phyloP scores from a whole-genome alignment of 2,888 invertebrate species.

The Polietes domitor region DNA sequence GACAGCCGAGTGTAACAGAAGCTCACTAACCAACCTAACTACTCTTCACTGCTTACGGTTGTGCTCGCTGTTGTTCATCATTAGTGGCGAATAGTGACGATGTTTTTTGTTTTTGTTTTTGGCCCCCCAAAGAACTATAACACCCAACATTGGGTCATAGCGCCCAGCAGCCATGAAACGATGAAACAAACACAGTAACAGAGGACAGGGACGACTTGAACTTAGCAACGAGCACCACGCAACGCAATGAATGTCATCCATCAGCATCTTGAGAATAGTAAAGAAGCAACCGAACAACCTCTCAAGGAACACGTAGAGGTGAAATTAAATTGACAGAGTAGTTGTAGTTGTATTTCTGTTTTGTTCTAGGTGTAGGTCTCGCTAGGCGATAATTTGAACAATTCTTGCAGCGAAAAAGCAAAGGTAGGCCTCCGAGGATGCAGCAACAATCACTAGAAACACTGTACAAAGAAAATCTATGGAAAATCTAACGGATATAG shows the following conservation, averaged over 20 bases:
- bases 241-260: not conserved
- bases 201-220: conserved; percentile 5
- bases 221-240: not conserved
- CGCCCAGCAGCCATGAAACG: not conserved
- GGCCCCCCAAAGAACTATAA: conserved; percentile 6
- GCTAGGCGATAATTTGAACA: not conserved
- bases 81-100: not conserved
- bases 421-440: not conserved
- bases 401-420: not conserved
- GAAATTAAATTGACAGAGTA: not conserved
- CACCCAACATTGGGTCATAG: conserved; percentile 18
- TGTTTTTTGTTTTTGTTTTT: no score
- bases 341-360: not conserved
- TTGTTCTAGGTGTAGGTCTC: not conserved
- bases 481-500: not conserved
- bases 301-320: not conserved
- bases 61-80: not conserved
- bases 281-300: not conserved
- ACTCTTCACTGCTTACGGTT: not conserved
- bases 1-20: conserved; percentile 1
- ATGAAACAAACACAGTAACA: conserved; percentile 5
- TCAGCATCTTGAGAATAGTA: not conserved
- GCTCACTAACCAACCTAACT: no score
- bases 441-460: not conserved
- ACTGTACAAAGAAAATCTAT: no score